These are phyloP conservation scores for Fragum fragum DNA, from an alignment of 2,888 invertebrate species.

Conservation along the genomic window DNA sequence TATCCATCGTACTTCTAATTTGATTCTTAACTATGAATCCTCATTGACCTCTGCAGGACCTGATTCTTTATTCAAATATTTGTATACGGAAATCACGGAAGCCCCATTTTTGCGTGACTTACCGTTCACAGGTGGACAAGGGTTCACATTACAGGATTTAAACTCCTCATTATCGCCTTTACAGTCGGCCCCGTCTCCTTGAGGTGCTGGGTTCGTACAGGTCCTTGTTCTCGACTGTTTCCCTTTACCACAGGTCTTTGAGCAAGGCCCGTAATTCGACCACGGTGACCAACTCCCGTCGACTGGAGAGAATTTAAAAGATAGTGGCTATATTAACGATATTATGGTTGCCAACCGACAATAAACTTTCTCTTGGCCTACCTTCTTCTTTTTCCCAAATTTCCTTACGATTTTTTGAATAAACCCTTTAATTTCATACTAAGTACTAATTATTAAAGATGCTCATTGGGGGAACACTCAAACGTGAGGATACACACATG, in stretches of 20 bases:
- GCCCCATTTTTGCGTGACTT: neutral
- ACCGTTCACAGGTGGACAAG: slow-evolving; percentile 13
- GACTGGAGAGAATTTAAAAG: slow-evolving; percentile 28
- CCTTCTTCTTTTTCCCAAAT: too few relatives aligned
- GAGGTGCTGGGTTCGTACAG: slow-evolving; percentile 56
- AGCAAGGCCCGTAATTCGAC: slow-evolving; percentile 41
- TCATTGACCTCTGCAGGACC: neutral
- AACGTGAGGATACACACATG: too few relatives aligned
- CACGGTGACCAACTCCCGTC: slow-evolving; percentile 57
- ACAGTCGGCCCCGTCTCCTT: slow-evolving; percentile 44
- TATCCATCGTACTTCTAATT: neutral
- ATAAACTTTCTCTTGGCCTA: too few relatives aligned
- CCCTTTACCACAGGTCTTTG: slow-evolving; percentile 41
- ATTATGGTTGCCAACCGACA: too few relatives aligned
- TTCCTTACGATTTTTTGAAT: too few relatives aligned
- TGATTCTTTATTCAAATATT: neutral
- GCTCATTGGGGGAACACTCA: too few relatives aligned
- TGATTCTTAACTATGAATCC: neutral
- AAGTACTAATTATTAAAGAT: too few relatives aligned
- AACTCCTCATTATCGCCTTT: slow-evolving; percentile 7
- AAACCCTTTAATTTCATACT: too few relatives aligned
- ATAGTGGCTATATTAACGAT: too few relatives aligned
- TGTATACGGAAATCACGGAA: neutral
- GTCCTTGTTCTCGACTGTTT: slow-evolving; percentile 40
- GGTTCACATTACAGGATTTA: neutral